Base-by-base conservation (phyloP, 2,797 vertebrate genomes). In the Muraenolepis orangiensis region DNA sequence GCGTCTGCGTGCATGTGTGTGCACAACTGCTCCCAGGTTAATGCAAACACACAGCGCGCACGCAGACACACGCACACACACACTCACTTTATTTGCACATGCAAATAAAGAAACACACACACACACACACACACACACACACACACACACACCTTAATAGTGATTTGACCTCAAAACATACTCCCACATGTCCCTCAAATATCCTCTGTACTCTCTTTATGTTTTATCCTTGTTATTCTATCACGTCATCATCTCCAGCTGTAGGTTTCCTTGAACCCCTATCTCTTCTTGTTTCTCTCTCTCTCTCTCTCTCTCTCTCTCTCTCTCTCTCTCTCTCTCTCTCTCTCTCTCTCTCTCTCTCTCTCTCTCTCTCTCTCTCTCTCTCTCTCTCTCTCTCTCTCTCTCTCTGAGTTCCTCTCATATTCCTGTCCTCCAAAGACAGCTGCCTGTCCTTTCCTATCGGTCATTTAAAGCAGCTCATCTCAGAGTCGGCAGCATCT, bases 41-140 rank as follows among this genome's bases (percentile, higher is more conserved):
- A 76, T 67, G 74, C 72, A 80, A 66, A 80, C 78, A 84, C 78
- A 84, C 77, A 29, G 82, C 75, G n/a, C n/a, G n/a, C 79, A 57
- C 71, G 34, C 30, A 34, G 20, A 34, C 46, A 4, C 30, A 31
- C 20, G 14, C 32, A 23, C 71, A 23, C 70, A 31, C 70, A 31
- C 40, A n/a, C n/a, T n/a, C n/a, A n/a, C n/a, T n/a, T n/a, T 6
- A 51, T 51, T 42, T 42, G 18, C 2, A 1, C 51, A 57, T 57
- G 51, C 51, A 57, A 57, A 57, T 23, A 57, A n/a, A 11, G 20
- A 14, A 12, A 42, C 40, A 42, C 14, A 18, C 40, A 46, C 13
- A 46, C 14, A 46, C 40, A 46, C 42, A 51, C 18, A 51, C 42
- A n/a, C 42, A n/a, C 42, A 51, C 42, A n/a, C 42, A 51, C 18